Base-by-base conservation (phyloP, 2,113 vertebrate genomes). In the Brachirus orientalis region DNA sequence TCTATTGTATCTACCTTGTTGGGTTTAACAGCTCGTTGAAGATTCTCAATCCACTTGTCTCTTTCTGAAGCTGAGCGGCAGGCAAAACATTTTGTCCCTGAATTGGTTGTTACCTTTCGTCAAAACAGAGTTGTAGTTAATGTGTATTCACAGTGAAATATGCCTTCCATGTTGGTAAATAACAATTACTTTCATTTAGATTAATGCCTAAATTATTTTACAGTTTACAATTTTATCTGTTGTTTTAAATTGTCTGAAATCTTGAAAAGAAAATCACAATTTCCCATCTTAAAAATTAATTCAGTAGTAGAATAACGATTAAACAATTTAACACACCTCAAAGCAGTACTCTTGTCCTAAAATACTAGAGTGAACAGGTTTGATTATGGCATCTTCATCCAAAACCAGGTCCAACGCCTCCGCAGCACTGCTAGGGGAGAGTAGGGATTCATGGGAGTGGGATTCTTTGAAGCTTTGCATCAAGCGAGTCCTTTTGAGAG, bases 391-490 rank as follows among this genome's bases (percentile, higher is more conserved):
- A 14, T 98, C 96, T 83, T 98, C 96, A 48, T 98, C 96, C 91
- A 98, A 82, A 84, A 96, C 96, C 72, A 98, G 92, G 90, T 98
- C 96, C 92, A 98, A 89, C 53, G 96, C 96, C 69, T 98, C 96
- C 0, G 96, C 96, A 0, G 96, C 96, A 19, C 95, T 98, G 90
- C 95, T 97, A 3, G 96, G 96, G 79, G 96, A 97, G 56, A 98
- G 95, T 84, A 97, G 82, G 44, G 96, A 97, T 93, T 98, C 96
- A 6, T 98, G 96, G 51, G 96, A 98, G 82, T 98, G 96, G 0
- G 96, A 98, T 91, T 98, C 96, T 90, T 97, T 98, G 84, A 98
- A 97, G 81, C 95, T 96, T 91, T 97, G 96, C 96, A 97, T 98
- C 86, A 98, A 90, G 63, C 95, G 95, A 56, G 95, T 95, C 94